These are phyloP conservation scores for Synchiropus splendidus DNA, from an alignment of 2,113 vertebrate species.

Conservation along the genomic window DNA sequence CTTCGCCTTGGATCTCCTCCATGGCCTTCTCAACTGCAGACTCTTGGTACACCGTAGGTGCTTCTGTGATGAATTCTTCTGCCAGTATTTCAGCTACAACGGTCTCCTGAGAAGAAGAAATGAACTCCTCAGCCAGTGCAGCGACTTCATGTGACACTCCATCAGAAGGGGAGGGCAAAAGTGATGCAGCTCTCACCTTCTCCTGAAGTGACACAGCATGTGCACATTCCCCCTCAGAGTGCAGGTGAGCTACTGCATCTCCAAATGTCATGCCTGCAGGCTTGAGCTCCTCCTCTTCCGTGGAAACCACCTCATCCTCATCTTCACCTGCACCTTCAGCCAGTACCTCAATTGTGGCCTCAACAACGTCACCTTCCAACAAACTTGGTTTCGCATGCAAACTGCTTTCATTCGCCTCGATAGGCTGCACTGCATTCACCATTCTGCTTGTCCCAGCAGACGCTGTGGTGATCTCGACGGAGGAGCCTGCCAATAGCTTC, in stretches of 20 bases:
- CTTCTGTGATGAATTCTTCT: slow-evolving; percentile 2
- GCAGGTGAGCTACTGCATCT: slow-evolving; percentile 9
- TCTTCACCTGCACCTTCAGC: slow-evolving; percentile 8
- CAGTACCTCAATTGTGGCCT: neutral
- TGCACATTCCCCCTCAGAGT: slow-evolving; percentile 4
- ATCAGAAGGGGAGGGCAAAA: neutral
- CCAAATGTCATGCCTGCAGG: slow-evolving; percentile 3
- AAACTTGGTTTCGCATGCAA: neutral
- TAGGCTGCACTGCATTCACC: slow-evolving; percentile 13
- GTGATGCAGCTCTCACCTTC: slow-evolving; percentile 1
- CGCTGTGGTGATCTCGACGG: slow-evolving; percentile 49
- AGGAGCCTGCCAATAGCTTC: slow-evolving; percentile 27
- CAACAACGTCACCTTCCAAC: neutral
- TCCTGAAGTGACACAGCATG: slow-evolving; percentile 4
- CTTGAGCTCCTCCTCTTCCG: slow-evolving; percentile 11
- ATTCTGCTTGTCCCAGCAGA: slow-evolving; percentile 35
- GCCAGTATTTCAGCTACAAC: slow-evolving; percentile 5
- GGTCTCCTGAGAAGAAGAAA: slow-evolving; percentile 5
- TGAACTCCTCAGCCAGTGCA: slow-evolving; percentile 7
- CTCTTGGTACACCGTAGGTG: neutral
- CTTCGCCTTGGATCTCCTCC: neutral
- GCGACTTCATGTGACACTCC: slow-evolving; percentile 6
- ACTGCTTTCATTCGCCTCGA: slow-evolving; percentile 13
- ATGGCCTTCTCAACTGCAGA: too few species aligned
- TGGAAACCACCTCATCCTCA: neutral